Evolutionary conservation across 2,888 invertebrate species (phyloP).

Genomic region (Ypsolopha sequella): DNA sequence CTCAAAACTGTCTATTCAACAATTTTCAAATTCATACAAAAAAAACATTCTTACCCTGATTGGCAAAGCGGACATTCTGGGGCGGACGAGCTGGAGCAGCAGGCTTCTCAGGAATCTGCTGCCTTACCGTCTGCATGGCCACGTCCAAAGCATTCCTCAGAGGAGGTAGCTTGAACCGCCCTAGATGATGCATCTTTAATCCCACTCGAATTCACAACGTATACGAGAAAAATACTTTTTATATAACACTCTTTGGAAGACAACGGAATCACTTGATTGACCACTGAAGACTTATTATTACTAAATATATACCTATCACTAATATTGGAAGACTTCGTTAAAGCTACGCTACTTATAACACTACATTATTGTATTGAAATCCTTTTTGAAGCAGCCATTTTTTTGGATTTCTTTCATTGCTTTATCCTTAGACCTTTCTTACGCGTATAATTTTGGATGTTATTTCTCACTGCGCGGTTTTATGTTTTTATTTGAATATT

Average conservation of each 20-base stretch:
- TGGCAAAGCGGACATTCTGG: conserved; percentile 67
- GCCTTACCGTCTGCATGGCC: conserved; percentile 84
- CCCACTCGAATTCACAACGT: too few species aligned
- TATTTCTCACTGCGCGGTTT: too few species aligned
- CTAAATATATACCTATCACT: neutral
- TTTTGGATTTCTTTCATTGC: conserved; percentile 9
- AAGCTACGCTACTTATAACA: conserved; percentile 29
- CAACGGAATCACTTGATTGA: too few species aligned
- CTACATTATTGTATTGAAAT: conserved; percentile 30
- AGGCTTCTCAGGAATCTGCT: conserved; percentile 79
- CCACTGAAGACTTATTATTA: neutral
- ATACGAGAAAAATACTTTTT: too few species aligned
- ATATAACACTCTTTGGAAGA: too few species aligned
- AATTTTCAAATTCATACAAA: neutral
- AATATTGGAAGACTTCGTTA: conserved; percentile 60
- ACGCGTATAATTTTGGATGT: too few species aligned
- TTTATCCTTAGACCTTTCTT: neutral
- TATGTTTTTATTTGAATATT: neutral
- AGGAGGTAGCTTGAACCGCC: conserved; percentile 77
- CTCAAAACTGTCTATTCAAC: neutral
- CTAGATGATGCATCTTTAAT: conserved; percentile 49
- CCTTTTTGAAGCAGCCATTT: conserved; percentile 40
- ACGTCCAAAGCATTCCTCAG: conserved; percentile 83
- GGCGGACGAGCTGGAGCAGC: conserved; percentile 60
- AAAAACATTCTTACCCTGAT: conserved; percentile 40